Percentiles rank a stretch among this genome's conserved stretches.
Evolutionary conservation across 2,113 vertebrate genomes (phyloP).

Genomic region (Thryonomys swinderianus): DNA sequence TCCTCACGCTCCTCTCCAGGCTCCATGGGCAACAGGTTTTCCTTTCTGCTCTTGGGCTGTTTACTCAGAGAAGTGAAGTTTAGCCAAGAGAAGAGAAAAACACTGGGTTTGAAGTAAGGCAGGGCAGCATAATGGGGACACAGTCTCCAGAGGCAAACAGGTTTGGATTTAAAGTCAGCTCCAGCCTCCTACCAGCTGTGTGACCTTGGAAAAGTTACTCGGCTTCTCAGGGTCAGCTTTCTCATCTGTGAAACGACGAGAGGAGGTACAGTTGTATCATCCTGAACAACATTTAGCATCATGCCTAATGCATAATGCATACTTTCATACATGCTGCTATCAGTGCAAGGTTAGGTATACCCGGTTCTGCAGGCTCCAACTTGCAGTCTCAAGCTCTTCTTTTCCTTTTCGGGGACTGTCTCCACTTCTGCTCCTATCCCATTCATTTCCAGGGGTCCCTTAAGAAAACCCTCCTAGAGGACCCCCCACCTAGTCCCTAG

Average conservation of each 20-base stretch:
- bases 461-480: neutral
- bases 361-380: neutral
- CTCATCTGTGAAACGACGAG: neutral
- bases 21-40: neutral
- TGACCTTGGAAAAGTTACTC: neutral
- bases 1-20: neutral
- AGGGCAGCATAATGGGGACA: neutral
- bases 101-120: neutral
- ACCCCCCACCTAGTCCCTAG: neutral
- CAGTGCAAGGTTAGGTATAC: neutral
- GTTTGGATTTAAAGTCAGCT: neutral
- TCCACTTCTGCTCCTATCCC: neutral
- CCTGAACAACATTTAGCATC: neutral
- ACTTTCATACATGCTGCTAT: neutral
- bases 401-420: neutral
- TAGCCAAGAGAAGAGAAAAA: neutral
- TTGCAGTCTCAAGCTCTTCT: neutral
- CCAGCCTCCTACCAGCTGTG: neutral
- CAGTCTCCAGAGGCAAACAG: neutral
- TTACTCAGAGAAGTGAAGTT: neutral
- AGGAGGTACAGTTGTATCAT: neutral
- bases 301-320: neutral
- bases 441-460: neutral
- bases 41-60: neutral
- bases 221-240: slow-evolving; percentile 14